Base-by-base conservation (phyloP, 1,140 invertebrate species). In the Bombus sibiricus region DNA sequence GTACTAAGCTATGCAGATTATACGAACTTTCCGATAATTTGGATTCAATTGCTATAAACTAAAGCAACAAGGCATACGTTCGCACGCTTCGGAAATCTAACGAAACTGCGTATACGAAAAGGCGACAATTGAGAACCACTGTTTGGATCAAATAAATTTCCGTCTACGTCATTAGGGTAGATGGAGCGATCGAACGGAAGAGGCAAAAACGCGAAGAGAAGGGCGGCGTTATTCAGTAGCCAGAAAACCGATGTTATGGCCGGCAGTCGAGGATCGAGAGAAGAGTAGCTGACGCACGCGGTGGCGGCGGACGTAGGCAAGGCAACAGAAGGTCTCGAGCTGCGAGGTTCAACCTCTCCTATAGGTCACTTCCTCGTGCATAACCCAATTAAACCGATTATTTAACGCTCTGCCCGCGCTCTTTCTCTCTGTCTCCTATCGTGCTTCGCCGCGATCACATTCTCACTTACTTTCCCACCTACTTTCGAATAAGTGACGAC, bases 281-380 rank as follows among this genome's bases (percentile, higher is more conserved):
- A 82, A 82, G 72, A 77, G 81, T 37, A 25, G 81, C 62, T 25
- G 69, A 41, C 32, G 53, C 25, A 73, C 59, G 37, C 37, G 34
- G 34, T 37, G 66, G 28, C 64, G 84, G 69, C 64, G 86, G 88
- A 85, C 85, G 78, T 88, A 85, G 86, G 81, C 86, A 86, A 89
- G 85, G 91, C 88, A 91, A 88, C 91, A 93, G 91, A 92, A 91
- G 88, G 89, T 93, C 92, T 92, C 89, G 89, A 93, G 91, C 90
- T 89, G 87, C 88, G 88, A 92, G 88, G 83, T 92, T 92, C 64
- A 76, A 59, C 69, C 75, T 83, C 82, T 87, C 88, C 91, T 93
- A 93, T 93, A 94, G 94, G 93, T 92, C 93, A 94, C 93, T 95
- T 95, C 94, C 94, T 95, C 93, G 91, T 95, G 93, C 93, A 92